Evolutionary conservation across 2,113 vertebrate genomes (phyloP), one percentile per base, ranked within the genome.

Genomic region (Ophiodon elongatus): DNA sequence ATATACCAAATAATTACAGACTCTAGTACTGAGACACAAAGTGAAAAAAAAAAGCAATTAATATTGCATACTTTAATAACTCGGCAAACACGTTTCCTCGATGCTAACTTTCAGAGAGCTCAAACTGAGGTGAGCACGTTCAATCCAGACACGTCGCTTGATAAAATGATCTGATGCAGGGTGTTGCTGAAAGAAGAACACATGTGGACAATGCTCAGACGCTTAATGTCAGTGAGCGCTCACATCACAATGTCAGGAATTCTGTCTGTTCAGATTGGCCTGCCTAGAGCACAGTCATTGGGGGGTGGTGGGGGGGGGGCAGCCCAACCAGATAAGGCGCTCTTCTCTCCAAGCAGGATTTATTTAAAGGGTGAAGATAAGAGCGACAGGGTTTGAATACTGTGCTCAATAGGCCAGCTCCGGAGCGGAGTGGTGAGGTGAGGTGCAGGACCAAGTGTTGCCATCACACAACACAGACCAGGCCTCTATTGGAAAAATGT

Each of bases 341-440:
- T 89, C 86, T 84, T 79, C 85, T 85, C 68, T 80, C 80, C 77
- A 56, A 75, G 76, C 68, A 71, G 85, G 88, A 82, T 89, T 92
- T 91, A 92, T 93, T 94, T 92, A 74, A 70, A 66, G 85, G 77
- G 74, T 85, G 52, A 86, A 91, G 94, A 94, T 94, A 94, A 94
- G 87, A 35, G 39, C 45, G 63, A 83, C 88, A 73, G 50, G 73
- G 66, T 54, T 81, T 73, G 67, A 88, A 85, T 76, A 89, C 60
- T 78, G 83, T 39, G 73, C 76, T 76, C 56, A 56, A 77, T 25
- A 76, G 85, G 68, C 76, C 70, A 67, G 65, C 50, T 8, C 45
- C 50, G 67, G 35, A 78, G 82, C 67, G 54, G 62, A 82, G 72
- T 68, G 47, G 69, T 75, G 80, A 60, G 47, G 69, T 75, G 80